Conservation (phyloP, 2,113 vertebrate genomes). For the Hepsetus odoe region DNA sequence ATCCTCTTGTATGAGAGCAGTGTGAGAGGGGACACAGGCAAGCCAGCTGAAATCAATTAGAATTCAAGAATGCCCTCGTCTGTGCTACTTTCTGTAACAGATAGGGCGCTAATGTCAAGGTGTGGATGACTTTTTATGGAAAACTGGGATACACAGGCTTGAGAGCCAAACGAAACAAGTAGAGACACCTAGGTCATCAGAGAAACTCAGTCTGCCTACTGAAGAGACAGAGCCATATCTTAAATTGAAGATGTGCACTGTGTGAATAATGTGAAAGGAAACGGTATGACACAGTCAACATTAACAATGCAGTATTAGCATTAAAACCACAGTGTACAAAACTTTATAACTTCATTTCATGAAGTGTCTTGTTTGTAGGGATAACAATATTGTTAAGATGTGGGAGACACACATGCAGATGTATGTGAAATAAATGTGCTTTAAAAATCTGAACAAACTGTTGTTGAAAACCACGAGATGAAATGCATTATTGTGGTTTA, state of each 20-base stretch:
- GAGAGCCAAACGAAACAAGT: not conserved
- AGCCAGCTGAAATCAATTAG: constrained; percentile 29
- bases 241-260: not conserved
- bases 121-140: constrained; percentile 4
- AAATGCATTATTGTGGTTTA: too few relatives aligned
- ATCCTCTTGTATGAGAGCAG: constrained; percentile 35
- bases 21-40: constrained; percentile 30
- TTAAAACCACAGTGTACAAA: too few relatives aligned
- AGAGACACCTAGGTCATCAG: not conserved
- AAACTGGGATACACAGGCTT: not conserved
- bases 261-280: too few relatives aligned
- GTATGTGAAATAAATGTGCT: too few relatives aligned
- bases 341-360: too few relatives aligned
- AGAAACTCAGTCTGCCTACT: not conserved
- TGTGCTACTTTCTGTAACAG: constrained; percentile 26
- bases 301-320: too few relatives aligned
- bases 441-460: too few relatives aligned
- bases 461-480: too few relatives aligned
- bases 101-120: constrained; percentile 20
- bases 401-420: too few relatives aligned
- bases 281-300: too few relatives aligned
- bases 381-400: too few relatives aligned
- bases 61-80: constrained; percentile 42
- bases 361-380: too few relatives aligned
- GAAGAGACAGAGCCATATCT: not conserved